Percentiles rank a stretch among this genome's conserved stretches.
Conservation (phyloP, 2,113 vertebrate genomes). For the Bubo blakistoni region DNA sequence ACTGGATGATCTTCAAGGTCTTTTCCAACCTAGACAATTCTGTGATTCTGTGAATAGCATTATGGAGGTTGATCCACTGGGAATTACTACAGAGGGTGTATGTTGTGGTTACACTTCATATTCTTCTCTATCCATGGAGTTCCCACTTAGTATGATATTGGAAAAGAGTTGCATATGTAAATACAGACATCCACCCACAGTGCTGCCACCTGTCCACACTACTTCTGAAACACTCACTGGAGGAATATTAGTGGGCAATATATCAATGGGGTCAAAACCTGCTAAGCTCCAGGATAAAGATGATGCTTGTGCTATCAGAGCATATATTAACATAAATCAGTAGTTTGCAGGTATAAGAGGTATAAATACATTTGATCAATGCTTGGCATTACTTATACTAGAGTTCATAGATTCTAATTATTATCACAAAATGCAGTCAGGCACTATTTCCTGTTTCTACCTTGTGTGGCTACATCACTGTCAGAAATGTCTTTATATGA, state of each 20-base stretch:
- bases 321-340: background rate
- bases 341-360: background rate
- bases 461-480: background rate
- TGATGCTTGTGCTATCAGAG: background rate
- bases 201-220: background rate
- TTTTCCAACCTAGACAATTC: no score
- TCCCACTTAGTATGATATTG: no score
- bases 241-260: background rate
- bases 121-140: rapidly evolving
- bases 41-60: background rate
- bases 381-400: background rate
- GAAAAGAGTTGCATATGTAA: background rate
- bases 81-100: background rate
- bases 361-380: background rate
- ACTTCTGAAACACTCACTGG: background rate
- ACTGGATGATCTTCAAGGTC: no score
- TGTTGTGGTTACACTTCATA: background rate
- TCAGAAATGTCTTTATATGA: background rate
- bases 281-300: background rate
- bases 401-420: background rate
- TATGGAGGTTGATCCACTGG: background rate
- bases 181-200: background rate
- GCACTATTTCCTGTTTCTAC: background rate
- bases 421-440: background rate
- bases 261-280: background rate